Conservation (phyloP, 2,113 vertebrate species). For the Lipotes vexillifer region DNA sequence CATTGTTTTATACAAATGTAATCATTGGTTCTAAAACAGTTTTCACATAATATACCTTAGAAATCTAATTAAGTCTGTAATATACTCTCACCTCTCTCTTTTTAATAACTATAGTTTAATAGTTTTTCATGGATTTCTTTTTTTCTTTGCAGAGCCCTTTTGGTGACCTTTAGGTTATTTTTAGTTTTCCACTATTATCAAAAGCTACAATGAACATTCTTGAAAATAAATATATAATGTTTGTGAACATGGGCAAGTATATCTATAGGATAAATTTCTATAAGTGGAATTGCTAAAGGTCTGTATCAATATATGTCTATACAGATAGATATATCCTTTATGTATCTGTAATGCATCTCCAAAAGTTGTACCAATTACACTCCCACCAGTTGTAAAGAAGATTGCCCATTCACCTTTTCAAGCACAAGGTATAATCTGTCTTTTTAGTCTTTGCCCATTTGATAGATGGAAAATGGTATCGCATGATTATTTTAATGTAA, state of each 20-base stretch:
- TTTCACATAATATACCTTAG: not conserved
- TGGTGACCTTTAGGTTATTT: not conserved
- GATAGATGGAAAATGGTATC: not conserved
- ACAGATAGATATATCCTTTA: not conserved
- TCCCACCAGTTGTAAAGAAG: not conserved
- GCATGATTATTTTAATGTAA: not conserved
- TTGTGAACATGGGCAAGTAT: not conserved
- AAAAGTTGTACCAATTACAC: not conserved
- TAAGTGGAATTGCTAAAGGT: not conserved
- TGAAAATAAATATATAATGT: not conserved
- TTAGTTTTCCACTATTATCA: slow-evolving; percentile 1
- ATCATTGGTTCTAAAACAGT: not conserved
- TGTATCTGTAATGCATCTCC: not conserved
- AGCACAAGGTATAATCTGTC: not conserved
- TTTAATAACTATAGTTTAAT: not conserved
- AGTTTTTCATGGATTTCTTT: not conserved
- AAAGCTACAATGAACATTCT: not conserved
- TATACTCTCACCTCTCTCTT: not conserved
- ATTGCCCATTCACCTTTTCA: not conserved
- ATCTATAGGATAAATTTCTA: not conserved
- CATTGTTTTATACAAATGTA: not conserved
- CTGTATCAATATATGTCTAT: not conserved
- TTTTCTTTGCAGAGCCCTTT: not conserved
- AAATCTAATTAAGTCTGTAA: not conserved
- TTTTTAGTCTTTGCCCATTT: not conserved